Evolutionary conservation across 92 coral and sea anemone genomes (phyloP).

Genomic region (Micromussa lordhowensis): DNA sequence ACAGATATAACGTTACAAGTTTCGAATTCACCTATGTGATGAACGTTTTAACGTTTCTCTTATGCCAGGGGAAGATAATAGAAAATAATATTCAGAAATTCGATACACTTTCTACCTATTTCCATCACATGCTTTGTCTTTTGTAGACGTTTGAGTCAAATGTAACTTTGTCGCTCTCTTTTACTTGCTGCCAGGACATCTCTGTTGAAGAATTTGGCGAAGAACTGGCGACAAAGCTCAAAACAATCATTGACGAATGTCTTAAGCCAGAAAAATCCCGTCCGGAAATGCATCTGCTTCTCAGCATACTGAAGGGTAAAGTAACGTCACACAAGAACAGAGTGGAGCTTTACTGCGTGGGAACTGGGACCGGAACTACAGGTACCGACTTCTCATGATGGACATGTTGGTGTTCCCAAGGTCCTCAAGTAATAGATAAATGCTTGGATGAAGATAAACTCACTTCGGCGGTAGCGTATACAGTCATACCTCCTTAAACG

Average conservation of each 20-base stretch:
- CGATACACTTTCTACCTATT: neutral
- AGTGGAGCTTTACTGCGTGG: constrained; percentile 71
- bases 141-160: neutral
- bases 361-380: constrained; percentile 73
- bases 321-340: constrained; percentile 37
- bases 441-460: neutral
- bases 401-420: neutral
- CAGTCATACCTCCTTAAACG: too few relatives aligned
- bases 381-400: constrained; percentile 15
- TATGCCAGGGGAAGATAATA: too few relatives aligned
- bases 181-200: constrained; percentile 20
- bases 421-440: neutral
- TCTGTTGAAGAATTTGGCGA: constrained; percentile 61
- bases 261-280: constrained; percentile 60
- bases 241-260: constrained; percentile 52
- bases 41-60: too few relatives aligned
- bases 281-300: constrained; percentile 53
- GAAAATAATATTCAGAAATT: too few relatives aligned
- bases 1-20: too few relatives aligned
- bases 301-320: constrained; percentile 33
- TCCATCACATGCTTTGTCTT: neutral
- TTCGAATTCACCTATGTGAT: too few relatives aligned
- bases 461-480: neutral
- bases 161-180: neutral
- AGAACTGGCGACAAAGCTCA: constrained; percentile 58